Conservation (phyloP, 2,797 vertebrate genomes). For the Oreonectes daqikongensis region DNA sequence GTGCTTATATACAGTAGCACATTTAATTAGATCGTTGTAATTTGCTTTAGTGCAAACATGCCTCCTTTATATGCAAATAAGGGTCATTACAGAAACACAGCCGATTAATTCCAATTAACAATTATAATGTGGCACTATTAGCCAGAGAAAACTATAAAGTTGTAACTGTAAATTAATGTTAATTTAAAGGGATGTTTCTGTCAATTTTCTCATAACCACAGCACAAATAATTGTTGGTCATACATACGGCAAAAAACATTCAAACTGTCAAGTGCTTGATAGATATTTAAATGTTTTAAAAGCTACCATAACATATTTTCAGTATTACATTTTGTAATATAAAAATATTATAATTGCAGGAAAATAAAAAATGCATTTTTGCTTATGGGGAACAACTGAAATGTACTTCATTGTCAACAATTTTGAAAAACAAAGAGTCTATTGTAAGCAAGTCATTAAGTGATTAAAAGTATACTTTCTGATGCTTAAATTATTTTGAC, state of each 20-base stretch:
- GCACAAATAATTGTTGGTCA: too few relatives aligned
- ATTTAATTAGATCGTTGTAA: not conserved
- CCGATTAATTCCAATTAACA: not conserved
- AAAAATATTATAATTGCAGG: too few relatives aligned
- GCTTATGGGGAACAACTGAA: too few relatives aligned
- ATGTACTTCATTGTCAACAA: too few relatives aligned
- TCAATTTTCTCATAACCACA: not conserved
- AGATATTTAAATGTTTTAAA: not conserved
- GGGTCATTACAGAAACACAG: not conserved
- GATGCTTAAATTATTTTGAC: constrained; percentile 1
- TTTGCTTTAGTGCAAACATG: not conserved
- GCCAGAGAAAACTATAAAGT: not conserved
- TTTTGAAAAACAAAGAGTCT: not conserved
- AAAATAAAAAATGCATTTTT: too few relatives aligned
- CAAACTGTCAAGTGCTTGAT: not conserved
- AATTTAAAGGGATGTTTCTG: not conserved
- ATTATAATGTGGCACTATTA: not conserved
- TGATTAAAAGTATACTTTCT: constrained; percentile 15
- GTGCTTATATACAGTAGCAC: not conserved
- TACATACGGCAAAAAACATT: too few relatives aligned
- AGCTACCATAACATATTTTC: too few relatives aligned
- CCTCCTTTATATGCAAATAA: not conserved
- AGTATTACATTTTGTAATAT: too few relatives aligned
- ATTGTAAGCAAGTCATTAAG: not conserved
- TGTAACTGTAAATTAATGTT: not conserved